These are phyloP conservation scores for Aradus depressus DNA, from an alignment of 2,888 invertebrate genomes.

Conservation along the genomic window DNA sequence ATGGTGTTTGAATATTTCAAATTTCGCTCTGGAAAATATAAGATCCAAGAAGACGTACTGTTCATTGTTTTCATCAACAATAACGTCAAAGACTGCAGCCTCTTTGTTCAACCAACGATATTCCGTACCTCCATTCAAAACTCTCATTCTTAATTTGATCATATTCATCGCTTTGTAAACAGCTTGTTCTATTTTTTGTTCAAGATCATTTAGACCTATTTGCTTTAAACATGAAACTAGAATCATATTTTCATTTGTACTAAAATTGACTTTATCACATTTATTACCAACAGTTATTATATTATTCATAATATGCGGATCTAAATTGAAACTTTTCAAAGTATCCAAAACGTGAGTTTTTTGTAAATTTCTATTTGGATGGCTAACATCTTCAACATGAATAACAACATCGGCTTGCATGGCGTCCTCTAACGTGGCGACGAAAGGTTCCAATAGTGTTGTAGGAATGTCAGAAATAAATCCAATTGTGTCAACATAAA, in stretches of 20 bases:
- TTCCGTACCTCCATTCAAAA: slow-evolving; percentile 47
- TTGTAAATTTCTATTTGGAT: slow-evolving; percentile 58
- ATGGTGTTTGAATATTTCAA: slow-evolving; percentile 44
- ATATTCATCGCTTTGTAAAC: slow-evolving; percentile 45
- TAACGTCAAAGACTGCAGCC: slow-evolving; percentile 44
- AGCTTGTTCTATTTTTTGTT: slow-evolving; percentile 39
- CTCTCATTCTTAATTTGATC: slow-evolving; percentile 43
- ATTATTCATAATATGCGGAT: slow-evolving; percentile 39
- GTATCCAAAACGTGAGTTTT: slow-evolving; percentile 55
- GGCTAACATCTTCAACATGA: slow-evolving; percentile 67
- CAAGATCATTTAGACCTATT: slow-evolving; percentile 40
- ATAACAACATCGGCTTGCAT: slow-evolving; percentile 62
- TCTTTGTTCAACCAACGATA: slow-evolving; percentile 53
- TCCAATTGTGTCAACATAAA: slow-evolving; percentile 76
- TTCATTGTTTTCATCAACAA: slow-evolving; percentile 41
- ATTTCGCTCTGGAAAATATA: slow-evolving; percentile 43
- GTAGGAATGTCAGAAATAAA: slow-evolving; percentile 77
- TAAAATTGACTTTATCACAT: slow-evolving; percentile 15
- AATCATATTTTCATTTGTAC: slow-evolving; percentile 26
- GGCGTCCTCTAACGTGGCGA: slow-evolving; percentile 70
- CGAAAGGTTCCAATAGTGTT: slow-evolving; percentile 63
- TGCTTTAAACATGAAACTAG: slow-evolving; percentile 35
- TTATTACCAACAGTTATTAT: slow-evolving; percentile 67
- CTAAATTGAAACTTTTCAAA: slow-evolving; percentile 44
- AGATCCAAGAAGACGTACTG: slow-evolving; percentile 47